phyloP scores from a whole-genome alignment of 2,113 vertebrate genomes.

The Noctilio leporinus region DNA sequence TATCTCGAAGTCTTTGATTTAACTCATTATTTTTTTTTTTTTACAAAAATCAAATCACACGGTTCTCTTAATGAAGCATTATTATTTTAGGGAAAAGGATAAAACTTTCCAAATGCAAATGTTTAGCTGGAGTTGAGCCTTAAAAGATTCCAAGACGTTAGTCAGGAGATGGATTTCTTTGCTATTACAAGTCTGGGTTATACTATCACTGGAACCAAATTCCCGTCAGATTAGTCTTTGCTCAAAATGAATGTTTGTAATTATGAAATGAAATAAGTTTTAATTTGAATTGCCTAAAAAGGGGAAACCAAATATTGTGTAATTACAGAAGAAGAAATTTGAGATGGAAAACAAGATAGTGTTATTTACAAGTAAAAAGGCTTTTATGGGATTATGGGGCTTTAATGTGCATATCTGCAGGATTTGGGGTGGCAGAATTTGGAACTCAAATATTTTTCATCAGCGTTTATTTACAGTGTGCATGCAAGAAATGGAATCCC shows the following conservation, averaged over 20 bases:
- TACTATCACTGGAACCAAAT: slow-evolving; percentile 70
- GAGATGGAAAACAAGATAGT: slow-evolving; percentile 76
- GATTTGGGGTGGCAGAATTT: slow-evolving; percentile 71
- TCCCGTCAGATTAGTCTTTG: slow-evolving; percentile 69
- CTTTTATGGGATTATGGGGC: slow-evolving; percentile 72
- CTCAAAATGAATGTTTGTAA: slow-evolving; percentile 75
- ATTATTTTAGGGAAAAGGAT: slow-evolving; percentile 67
- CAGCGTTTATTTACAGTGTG: slow-evolving; percentile 69
- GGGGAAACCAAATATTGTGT: slow-evolving; percentile 76
- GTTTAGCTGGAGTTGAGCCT: slow-evolving; percentile 51
- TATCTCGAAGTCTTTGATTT: slow-evolving; percentile 69
- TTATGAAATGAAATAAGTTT: slow-evolving; percentile 77
- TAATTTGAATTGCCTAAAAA: slow-evolving; percentile 72
- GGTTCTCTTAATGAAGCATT: slow-evolving; percentile 67
- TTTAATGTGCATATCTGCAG: slow-evolving; percentile 74
- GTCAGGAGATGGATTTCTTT: slow-evolving; percentile 66
- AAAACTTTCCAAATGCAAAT: slow-evolving; percentile 73
- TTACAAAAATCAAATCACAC: slow-evolving; percentile 55
- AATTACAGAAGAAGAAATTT: slow-evolving; percentile 74
- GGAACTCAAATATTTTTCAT: slow-evolving; percentile 72
- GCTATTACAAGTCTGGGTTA: slow-evolving; percentile 65
- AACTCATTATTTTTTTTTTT: slow-evolving; percentile 48
- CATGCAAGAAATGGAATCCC: slow-evolving; percentile 68
- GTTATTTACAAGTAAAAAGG: slow-evolving; percentile 76
- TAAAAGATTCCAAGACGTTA: slow-evolving; percentile 72